A percentile compares a stretch with the other conserved stretches of the same genome.
These are phyloP conservation scores for Hycleus cichorii DNA, from an alignment of 1,140 invertebrate genomes.

Conservation along the genomic window DNA sequence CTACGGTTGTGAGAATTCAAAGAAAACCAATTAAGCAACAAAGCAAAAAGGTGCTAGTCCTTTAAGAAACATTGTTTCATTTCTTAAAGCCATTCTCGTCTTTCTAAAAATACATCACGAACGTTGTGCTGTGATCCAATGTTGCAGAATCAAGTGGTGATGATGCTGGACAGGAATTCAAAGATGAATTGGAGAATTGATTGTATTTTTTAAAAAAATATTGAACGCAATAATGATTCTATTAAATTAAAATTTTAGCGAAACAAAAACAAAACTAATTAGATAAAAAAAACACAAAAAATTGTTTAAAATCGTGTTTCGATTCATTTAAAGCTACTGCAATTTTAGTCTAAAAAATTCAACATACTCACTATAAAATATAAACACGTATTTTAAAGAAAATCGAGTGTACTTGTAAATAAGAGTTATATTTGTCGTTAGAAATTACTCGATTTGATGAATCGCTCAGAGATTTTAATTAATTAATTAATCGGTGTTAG, in stretches of 20 bases:
- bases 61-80: slow-evolving; percentile 10
- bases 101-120: slow-evolving; percentile 20
- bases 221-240: slow-evolving; percentile 33
- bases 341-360: too few species aligned
- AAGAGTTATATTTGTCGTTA: slow-evolving; percentile 19
- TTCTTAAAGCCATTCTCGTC: slow-evolving; percentile 5
- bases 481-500: slow-evolving; percentile 13
- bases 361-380: too few species aligned
- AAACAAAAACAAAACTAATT: slow-evolving; percentile 9
- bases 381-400: slow-evolving; percentile 11
- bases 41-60: slow-evolving; percentile 12
- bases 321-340: slow-evolving; percentile 29
- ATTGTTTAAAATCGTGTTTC: slow-evolving; percentile 20
- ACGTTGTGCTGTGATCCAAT: slow-evolving; percentile 18
- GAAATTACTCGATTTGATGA: slow-evolving; percentile 16
- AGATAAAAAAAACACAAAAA: slow-evolving; percentile 8
- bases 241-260: slow-evolving; percentile 15
- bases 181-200: neutral
- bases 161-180: too few species aligned
- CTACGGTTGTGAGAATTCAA: slow-evolving; percentile 3
- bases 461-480: slow-evolving; percentile 23
- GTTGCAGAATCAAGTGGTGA: slow-evolving; percentile 5
- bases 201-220: slow-evolving; percentile 15
- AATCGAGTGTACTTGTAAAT: slow-evolving; percentile 16
- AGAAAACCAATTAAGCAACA: neutral